Evolutionary conservation across 2,797 vertebrate species (phyloP), one percentile per base, ranked within the genome.

Genomic region (Anabacerthia variegaticeps): DNA sequence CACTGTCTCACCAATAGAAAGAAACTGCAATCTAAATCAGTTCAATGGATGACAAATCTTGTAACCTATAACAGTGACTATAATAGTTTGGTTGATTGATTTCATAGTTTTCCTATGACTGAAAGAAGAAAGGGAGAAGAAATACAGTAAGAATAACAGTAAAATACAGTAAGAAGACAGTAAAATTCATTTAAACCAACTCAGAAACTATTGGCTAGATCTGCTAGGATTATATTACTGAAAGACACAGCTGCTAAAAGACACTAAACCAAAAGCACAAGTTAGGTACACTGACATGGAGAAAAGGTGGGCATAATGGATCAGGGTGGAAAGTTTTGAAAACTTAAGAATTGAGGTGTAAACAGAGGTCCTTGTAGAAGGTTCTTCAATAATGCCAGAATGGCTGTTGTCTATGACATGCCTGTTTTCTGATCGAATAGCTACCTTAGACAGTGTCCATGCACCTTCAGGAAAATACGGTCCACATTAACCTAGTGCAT

Each of bases 401-500:
- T 16, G 19, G 26, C 37, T 69, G 51, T 39, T 39, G 21, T 49
- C 16, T 74, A 14, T 7, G 26, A 66, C n/a, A 23, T 30, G 41
- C 11, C 8, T 26, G 13, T 49, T 68, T 78, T 51, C 49, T 75
- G 36, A 75, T 10, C 15, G 43, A 81, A 72, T 24, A 79, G 19
- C 26, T 66, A 23, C n/a, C 8, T 58, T 48, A 63, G 23, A 37
- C 22, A 11, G n/a, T 61, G n/a, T 1, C 41, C 20, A 8, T 23
- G 13, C 34, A 81, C 48, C 17, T 2, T 0, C 34, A 67, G 15
- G 16, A 74, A 89, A 86, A 59, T 7, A 13, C 32, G 10, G 18
- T 49, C 22, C 27, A 54, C 1, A 0, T 30, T 62, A 48, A 51
- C 12, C 18, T 34, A 58, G 26, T 0, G 2, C 8, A 37, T 34